A percentile compares a stretch with the other conserved stretches of the same genome.
Evolutionary conservation across 1,140 invertebrate species (phyloP).

Genomic region (Helicorthomorpha holstii): DNA sequence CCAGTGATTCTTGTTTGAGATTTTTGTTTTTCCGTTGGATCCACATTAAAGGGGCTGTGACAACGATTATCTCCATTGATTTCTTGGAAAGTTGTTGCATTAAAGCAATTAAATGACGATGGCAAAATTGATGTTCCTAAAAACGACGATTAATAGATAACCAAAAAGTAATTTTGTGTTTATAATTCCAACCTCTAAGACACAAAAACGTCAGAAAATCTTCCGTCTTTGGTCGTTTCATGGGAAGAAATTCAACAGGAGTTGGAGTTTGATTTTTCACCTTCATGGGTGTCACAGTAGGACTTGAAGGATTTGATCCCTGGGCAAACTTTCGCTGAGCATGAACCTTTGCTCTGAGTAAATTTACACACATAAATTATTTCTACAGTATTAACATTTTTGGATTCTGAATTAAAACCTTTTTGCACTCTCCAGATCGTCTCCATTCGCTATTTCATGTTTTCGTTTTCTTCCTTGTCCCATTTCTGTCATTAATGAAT

Average conservation of each 20-base stretch:
- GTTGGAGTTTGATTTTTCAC: constrained; percentile 35
- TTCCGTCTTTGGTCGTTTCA: constrained; percentile 56
- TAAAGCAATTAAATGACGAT: constrained; percentile 54
- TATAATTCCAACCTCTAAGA: constrained; percentile 44
- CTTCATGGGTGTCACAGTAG: constrained; percentile 38
- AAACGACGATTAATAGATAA: too few species aligned
- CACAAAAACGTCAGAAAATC: constrained; percentile 80
- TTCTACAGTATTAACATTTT: not conserved
- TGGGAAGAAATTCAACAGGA: constrained; percentile 24
- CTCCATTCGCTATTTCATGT: constrained; percentile 6
- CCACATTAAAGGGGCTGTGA: too few species aligned
- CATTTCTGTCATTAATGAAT: too few species aligned
- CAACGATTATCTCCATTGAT: too few species aligned
- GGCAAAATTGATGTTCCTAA: constrained; percentile 51
- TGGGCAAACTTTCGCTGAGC: constrained; percentile 84
- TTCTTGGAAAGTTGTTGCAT: too few species aligned
- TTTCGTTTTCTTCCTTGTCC: not conserved
- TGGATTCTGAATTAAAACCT: not conserved
- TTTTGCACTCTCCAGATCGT: constrained; percentile 4
- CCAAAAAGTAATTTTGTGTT: not conserved
- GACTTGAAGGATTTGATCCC: constrained; percentile 36
- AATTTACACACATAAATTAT: not conserved
- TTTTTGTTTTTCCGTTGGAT: too few species aligned
- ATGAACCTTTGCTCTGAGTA: constrained; percentile 37
- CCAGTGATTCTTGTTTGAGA: too few species aligned